phyloP scores from a whole-genome alignment of 1,140 invertebrate species.

The Lepidurus couesii region DNA sequence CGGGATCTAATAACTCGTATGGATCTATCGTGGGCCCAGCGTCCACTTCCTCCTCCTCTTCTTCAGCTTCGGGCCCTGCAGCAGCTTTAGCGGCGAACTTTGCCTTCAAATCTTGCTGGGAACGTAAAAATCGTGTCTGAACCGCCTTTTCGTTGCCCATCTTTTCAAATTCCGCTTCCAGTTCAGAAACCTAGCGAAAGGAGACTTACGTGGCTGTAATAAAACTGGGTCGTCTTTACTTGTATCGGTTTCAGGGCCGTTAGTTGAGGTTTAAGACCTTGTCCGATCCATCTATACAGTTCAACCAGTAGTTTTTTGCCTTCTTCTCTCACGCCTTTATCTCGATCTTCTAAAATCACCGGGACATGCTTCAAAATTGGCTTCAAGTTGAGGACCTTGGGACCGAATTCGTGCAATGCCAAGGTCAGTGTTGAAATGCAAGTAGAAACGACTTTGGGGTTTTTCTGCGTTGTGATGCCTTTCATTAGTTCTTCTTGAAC shows the following conservation, averaged over 20 bases:
- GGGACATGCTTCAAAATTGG: slow-evolving; percentile 81
- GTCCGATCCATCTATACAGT: slow-evolving; percentile 87
- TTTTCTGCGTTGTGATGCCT: slow-evolving; percentile 83
- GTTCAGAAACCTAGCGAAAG: slow-evolving; percentile 62
- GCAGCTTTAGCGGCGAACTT: slow-evolving; percentile 53
- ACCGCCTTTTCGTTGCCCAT: slow-evolving; percentile 61
- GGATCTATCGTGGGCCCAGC: slow-evolving; percentile 73
- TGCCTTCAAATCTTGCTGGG: slow-evolving; percentile 76
- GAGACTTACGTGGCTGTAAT: slow-evolving; percentile 24
- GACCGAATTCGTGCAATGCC: slow-evolving; percentile 79
- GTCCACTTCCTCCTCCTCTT: slow-evolving; percentile 39
- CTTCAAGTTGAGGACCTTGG: slow-evolving; percentile 84
- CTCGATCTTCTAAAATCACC: slow-evolving; percentile 77
- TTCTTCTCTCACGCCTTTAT: slow-evolving; percentile 87
- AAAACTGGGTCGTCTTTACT: slow-evolving; percentile 41
- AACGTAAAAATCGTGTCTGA: slow-evolving; percentile 74
- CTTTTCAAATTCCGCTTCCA: slow-evolving; percentile 83
- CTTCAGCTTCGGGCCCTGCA: slow-evolving; percentile 45
- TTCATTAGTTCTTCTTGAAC: slow-evolving; percentile 87
- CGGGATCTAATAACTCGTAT: slow-evolving; percentile 81
- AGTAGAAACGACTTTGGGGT: slow-evolving; percentile 86
- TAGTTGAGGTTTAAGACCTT: slow-evolving; percentile 79
- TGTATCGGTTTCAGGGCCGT: slow-evolving; percentile 77
- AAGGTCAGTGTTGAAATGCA: slow-evolving; percentile 70
- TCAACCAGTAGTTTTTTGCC: slow-evolving; percentile 81